Base-by-base conservation (phyloP, 2,113 vertebrate species). In the Montifringilla adamsi region DNA sequence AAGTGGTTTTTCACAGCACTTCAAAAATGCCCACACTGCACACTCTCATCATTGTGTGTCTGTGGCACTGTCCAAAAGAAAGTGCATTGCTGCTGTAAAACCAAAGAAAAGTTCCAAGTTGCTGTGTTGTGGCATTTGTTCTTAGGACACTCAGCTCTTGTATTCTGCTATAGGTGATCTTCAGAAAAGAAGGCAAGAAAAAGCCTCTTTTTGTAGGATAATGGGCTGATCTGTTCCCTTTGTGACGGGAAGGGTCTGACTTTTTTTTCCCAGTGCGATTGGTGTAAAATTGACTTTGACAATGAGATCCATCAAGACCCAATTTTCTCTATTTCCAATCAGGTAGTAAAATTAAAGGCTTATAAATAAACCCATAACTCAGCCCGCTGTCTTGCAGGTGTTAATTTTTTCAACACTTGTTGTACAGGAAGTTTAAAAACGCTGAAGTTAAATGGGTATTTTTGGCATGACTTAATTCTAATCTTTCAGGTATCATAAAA, bases 21-120 rank as follows among this genome's bases (percentile, higher is more conserved):
- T 35, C 39, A 18, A 14, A 31, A 44, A 37, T 0, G 0, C 20
- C 37, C 35, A 33, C 20, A 19, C 0, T 1, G 15, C 10, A 2
- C 1, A 1, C 4, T 84, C 26, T 6, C 2, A 3, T 49, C 27
- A 1, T 30, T 55, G 50, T 26, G 44, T 2, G 1, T 84, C 73
- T 43, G 26, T 7, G 7, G 41, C 33, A 93, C 56, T 58, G 26
- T 53, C 31, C 63, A 56, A 69, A 84, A 11, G 15, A 73, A 86
- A 88, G 55, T 12, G 6, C 72, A 85, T 59, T 47, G 16, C 53
- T 95, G 26, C 35, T 6, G 2, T 55, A 66, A 91, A 91, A 75
- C 8, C n/a, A 41, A 74, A 75, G 31, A 74, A 87, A 24, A 30
- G 10, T 41, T 58, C 33, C 10, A 41, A 37, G 52, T 53, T 44